These are phyloP conservation scores for Phacellophora camtschatica DNA, from an alignment of 30 jellyfish, hydroid and myxozoan species.

Conservation along the genomic window DNA sequence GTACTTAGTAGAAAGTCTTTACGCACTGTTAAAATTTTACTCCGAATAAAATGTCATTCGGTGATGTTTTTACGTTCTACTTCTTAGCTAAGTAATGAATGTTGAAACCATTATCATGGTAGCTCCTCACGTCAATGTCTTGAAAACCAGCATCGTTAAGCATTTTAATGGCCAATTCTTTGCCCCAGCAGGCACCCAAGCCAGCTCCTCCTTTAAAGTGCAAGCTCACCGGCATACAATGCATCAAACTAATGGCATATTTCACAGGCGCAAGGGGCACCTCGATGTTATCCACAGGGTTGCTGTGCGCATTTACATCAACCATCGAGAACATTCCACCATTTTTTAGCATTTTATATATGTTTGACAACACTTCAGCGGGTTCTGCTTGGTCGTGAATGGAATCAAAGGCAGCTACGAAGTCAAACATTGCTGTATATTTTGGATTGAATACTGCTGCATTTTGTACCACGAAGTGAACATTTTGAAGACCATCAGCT, in stretches of 20 bases:
- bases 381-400: slow-evolving; percentile 70
- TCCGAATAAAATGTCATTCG: no score
- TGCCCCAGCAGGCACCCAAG: slow-evolving; percentile 68
- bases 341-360: slow-evolving; percentile 25
- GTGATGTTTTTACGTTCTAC: no score
- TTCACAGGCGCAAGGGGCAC: slow-evolving; percentile 5
- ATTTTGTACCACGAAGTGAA: slow-evolving; percentile 16
- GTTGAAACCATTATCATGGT: slow-evolving; percentile 8
- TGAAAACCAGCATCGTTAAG: slow-evolving; percentile 53
- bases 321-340: slow-evolving; percentile 49
- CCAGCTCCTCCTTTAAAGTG: slow-evolving; percentile 59
- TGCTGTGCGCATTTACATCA: slow-evolving; percentile 35
- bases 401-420: slow-evolving; percentile 44
- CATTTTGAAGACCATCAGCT: slow-evolving; percentile 27
- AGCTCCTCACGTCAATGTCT: background rate
- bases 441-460: slow-evolving; percentile 1
- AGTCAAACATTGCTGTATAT: slow-evolving; percentile 38
- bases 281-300: slow-evolving; percentile 48
- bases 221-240: slow-evolving; percentile 72
- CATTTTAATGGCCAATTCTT: slow-evolving; percentile 52
- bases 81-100: slow-evolving; percentile 15
- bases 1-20: no score
- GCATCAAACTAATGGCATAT: slow-evolving; percentile 36
- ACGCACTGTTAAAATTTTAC: no score
- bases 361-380: slow-evolving; percentile 15